Base-by-base conservation (phyloP, 2,888 invertebrate genomes). In the Pyrocoelia pectoralis region DNA sequence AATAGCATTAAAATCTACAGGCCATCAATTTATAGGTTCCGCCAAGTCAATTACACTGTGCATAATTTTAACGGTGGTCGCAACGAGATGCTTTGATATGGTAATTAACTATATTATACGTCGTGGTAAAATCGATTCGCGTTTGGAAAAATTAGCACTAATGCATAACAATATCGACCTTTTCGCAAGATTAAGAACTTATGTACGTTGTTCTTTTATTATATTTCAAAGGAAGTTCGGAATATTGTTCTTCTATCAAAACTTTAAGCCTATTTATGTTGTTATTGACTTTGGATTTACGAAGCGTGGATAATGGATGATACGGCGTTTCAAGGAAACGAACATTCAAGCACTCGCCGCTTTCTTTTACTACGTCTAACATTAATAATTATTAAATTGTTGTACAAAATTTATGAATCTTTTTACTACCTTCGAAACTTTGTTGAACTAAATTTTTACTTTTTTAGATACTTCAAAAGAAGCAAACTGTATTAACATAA, bases 221-320 rank as follows among this genome's bases (percentile, higher is more conserved):
- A 56, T 59, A 53, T 65, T 62, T 55, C 48, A 49, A 61, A 62
- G 65, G 56, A 67, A 68, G 64, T 69, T 69, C 55, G 43, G 38
- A 50, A 66, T 66, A 48, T 48, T 18, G 24, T 48, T 19, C 68
- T 66, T 61, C 62, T 66, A 69, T 70, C 66, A 71, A 70, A 76
- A 77, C 74, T 76, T 74, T 72, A 72, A 74, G 73, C 71, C 71
- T 70, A 73, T 73, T 76, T 74, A 75, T 74, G 74, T 76, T 76
- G 75, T 77, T 77, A 76, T 76, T 76, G 76, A 76, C 77, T 76
- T 75, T 74, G 73, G 75, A 76, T 74, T 75, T 76, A 73, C 75
- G 74, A 69, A 76, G 75, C 76, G 73, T 74, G 73, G 76, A 76
- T 76, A 77, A 77, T 76, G 74, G 75, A 73, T 72, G 74, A 74